Conservation (phyloP, 2,888 invertebrate species). For the Rhogogaster chlorosoma region DNA sequence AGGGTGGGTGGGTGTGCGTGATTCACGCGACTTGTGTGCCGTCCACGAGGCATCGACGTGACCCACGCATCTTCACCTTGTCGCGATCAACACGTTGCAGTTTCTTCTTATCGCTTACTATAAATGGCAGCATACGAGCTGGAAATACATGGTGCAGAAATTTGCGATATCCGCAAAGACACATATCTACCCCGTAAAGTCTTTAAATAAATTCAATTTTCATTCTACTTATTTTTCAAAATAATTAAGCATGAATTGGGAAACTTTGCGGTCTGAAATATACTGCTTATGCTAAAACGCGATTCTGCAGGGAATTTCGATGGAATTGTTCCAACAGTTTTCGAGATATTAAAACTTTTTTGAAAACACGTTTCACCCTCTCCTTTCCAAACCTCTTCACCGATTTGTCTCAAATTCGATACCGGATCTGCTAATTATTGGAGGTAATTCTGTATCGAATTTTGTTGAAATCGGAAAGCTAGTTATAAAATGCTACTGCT, state of each 20-base stretch:
- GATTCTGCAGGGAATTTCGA: no score
- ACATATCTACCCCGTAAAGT: neutral
- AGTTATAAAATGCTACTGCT: no score
- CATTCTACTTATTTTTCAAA: neutral
- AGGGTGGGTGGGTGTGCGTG: slow-evolving; percentile 46
- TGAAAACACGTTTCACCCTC: no score
- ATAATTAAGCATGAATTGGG: neutral
- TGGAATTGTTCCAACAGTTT: no score
- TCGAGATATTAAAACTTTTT: no score
- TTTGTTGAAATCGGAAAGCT: no score
- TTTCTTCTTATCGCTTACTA: slow-evolving; percentile 8
- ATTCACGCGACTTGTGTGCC: slow-evolving; percentile 44
- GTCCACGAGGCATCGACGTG: slow-evolving; percentile 45
- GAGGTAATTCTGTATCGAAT: no score
- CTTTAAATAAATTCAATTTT: neutral
- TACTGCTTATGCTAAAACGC: no score
- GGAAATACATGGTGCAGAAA: neutral
- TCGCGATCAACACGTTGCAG: slow-evolving; percentile 23
- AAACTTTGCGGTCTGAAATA: neutral
- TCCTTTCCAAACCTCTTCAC: no score
- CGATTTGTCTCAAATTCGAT: no score
- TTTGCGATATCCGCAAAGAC: neutral
- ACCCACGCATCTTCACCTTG: neutral
- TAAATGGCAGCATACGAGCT: slow-evolving; percentile 16
- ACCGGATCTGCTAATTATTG: no score